Evolutionary conservation across 2,888 invertebrate genomes (phyloP).

Genomic region (Drosophila kambysellisi): DNA sequence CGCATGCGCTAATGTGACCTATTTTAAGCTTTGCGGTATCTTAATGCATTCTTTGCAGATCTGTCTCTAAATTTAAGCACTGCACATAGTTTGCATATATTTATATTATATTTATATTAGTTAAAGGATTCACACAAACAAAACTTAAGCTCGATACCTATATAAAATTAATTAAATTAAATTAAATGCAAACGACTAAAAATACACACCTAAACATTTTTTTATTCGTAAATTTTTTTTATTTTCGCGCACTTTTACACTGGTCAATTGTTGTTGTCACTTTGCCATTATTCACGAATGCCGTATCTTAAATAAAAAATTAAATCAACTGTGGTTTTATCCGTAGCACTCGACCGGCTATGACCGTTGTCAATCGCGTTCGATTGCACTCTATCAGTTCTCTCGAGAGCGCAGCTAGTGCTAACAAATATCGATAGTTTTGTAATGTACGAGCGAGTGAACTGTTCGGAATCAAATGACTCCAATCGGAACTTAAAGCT

Average conservation of each 20-base stretch:
- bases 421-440: slow-evolving; percentile 43
- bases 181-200: not conserved
- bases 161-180: slow-evolving; percentile 8
- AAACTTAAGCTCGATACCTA: slow-evolving; percentile 32
- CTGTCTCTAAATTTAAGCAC: slow-evolving; percentile 32
- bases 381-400: slow-evolving; percentile 55
- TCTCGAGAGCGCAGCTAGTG: slow-evolving; percentile 19
- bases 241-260: slow-evolving; percentile 21
- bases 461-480: slow-evolving; percentile 1
- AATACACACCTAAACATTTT: slow-evolving; percentile 6
- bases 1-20: slow-evolving; percentile 23
- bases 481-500: not conserved
- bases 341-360: slow-evolving; percentile 29
- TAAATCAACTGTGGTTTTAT: slow-evolving; percentile 18
- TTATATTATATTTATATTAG: not conserved
- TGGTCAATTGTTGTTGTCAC: slow-evolving; percentile 10
- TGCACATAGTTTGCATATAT: slow-evolving; percentile 21
- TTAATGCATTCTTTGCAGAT: slow-evolving; percentile 25
- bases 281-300: slow-evolving; percentile 22
- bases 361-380: slow-evolving; percentile 58
- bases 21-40: slow-evolving; percentile 14
- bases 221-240: slow-evolving; percentile 8
- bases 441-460: slow-evolving; percentile 5
- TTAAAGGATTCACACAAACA: slow-evolving; percentile 23
- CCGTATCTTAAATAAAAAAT: slow-evolving; percentile 28